These are phyloP conservation scores for Halcyon smyrnensis DNA, from an alignment of 2,797 vertebrate species.

Conservation along the genomic window DNA sequence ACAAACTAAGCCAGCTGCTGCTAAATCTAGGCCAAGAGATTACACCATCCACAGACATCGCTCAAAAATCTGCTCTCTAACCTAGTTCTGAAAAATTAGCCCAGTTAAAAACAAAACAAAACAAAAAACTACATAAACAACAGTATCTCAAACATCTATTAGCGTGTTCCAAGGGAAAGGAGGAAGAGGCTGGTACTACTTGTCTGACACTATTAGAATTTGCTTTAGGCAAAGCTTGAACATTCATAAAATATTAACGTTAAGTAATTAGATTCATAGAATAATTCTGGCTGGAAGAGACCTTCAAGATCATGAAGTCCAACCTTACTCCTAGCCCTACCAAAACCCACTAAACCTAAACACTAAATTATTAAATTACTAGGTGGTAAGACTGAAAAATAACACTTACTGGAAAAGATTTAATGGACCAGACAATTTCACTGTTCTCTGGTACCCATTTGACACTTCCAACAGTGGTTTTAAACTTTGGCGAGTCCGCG, in stretches of 20 bases:
- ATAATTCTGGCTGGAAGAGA: too few species aligned
- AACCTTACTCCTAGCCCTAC: too few species aligned
- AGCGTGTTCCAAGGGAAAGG: not conserved
- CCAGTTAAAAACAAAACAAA: not conserved
- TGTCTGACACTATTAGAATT: not conserved
- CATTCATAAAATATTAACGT: not conserved
- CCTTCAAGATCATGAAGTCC: too few species aligned
- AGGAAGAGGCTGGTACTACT: not conserved
- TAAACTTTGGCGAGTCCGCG: slow-evolving; percentile 97
- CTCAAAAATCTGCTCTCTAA: not conserved
- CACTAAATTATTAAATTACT: not conserved
- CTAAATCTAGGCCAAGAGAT: slow-evolving; percentile 19
- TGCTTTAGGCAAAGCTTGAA: not conserved
- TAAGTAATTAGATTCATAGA: not conserved
- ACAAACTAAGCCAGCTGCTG: slow-evolving; percentile 24
- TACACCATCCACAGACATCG: not conserved
- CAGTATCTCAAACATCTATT: not conserved
- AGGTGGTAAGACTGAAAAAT: not conserved
- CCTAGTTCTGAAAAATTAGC: not conserved
- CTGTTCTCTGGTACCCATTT: slow-evolving; percentile 99
- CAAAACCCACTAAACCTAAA: too few species aligned
- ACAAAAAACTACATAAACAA: not conserved
- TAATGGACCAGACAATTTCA: slow-evolving; percentile 98
- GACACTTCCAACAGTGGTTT: slow-evolving; percentile 97
- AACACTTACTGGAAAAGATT: slow-evolving; percentile 94